These are phyloP conservation scores for Agrotis segetum DNA, from an alignment of 2,888 invertebrate genomes.

Conservation along the genomic window DNA sequence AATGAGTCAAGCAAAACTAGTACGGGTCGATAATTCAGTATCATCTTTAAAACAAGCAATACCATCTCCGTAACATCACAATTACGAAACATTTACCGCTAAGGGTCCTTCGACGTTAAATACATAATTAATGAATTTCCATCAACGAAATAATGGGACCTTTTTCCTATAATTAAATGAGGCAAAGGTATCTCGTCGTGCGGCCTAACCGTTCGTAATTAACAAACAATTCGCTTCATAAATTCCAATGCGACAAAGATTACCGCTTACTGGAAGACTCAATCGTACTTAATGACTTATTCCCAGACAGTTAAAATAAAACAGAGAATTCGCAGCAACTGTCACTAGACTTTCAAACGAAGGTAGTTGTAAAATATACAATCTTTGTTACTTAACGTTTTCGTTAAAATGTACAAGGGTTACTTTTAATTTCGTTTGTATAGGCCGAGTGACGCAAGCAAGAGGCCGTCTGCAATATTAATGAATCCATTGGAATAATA, in stretches of 20 bases:
- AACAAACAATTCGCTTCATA: constrained; percentile 48
- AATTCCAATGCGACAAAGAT: constrained; percentile 40
- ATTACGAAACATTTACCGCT: constrained; percentile 29
- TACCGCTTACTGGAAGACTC: constrained; percentile 26
- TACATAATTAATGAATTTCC: constrained; percentile 42
- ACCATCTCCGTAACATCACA: neutral
- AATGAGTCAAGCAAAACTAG: too few relatives aligned
- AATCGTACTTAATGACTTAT: constrained; percentile 23
- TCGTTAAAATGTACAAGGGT: constrained; percentile 49
- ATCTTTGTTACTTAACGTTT: constrained; percentile 58
- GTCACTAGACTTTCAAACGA: constrained; percentile 52
- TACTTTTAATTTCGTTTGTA: constrained; percentile 67
- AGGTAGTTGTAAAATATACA: constrained; percentile 42
- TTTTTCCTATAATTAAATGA: constrained; percentile 49
- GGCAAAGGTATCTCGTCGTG: constrained; percentile 36
- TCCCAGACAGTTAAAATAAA: constrained; percentile 35
- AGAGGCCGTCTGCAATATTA: constrained; percentile 75
- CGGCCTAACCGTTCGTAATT: constrained; percentile 52
- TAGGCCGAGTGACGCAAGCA: constrained; percentile 72
- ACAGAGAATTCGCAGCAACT: constrained; percentile 28
- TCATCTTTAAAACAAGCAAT: neutral
- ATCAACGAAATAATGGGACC: constrained; percentile 42
- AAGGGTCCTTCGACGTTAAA: constrained; percentile 31
- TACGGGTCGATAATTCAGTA: neutral
- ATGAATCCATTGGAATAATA: constrained; percentile 78